Percentiles rank a stretch among this genome's conserved stretches.
Evolutionary conservation across 2,888 invertebrate genomes (phyloP).

Genomic region (Campopleginae sp.): DNA sequence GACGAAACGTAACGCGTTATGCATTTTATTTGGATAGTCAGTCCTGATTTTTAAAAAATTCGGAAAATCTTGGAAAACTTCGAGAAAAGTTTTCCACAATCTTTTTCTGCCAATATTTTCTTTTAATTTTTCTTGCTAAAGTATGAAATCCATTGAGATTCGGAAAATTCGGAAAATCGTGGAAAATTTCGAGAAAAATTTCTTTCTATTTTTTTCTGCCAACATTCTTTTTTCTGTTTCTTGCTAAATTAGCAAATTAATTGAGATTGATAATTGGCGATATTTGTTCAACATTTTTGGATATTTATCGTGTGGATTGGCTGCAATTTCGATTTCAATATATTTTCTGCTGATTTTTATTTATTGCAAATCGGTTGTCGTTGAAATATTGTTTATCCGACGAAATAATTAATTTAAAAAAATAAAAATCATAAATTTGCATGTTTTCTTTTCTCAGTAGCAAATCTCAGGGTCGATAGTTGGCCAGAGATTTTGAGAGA

Average conservation of each 20-base stretch:
- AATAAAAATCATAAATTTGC: no score
- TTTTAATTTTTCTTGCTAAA: no score
- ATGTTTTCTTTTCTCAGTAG: neutral
- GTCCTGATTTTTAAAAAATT: conserved; percentile 31
- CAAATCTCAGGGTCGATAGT: neutral
- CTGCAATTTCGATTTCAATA: neutral
- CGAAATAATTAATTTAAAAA: neutral
- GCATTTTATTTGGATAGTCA: conserved; percentile 30
- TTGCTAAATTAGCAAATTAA: no score
- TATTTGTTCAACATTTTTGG: neutral
- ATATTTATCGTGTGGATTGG: neutral
- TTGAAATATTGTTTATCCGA: neutral
- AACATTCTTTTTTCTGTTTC: no score
- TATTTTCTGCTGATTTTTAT: neutral
- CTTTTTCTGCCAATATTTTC: neutral
- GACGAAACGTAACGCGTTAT: conserved; percentile 18
- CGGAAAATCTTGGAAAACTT: neutral
- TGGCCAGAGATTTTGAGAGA: neutral
- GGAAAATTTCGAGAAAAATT: neutral
- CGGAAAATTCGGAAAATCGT: neutral
- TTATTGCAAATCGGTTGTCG: neutral
- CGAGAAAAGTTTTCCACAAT: neutral
- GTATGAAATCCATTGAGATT: no score
- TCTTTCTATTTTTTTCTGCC: neutral
- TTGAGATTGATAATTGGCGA: no score